A percentile compares a stretch with the other conserved stretches of the same genome.
These are phyloP conservation scores for Coreius guichenoti DNA, from an alignment of 2,797 vertebrate species.

Conservation along the genomic window DNA sequence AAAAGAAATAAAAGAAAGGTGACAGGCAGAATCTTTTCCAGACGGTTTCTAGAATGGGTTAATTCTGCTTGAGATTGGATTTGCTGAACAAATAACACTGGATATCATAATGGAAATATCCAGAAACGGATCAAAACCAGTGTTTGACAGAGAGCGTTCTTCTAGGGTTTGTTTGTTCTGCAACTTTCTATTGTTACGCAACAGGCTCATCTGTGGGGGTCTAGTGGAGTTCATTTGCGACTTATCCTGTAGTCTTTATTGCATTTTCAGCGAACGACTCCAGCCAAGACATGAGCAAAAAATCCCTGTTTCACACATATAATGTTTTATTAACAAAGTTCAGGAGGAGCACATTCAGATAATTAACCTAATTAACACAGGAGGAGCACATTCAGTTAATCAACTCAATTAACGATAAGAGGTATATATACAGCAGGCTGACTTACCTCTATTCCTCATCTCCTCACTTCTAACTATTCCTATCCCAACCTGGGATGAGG, in stretches of 20 bases:
- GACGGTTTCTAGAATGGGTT: neutral
- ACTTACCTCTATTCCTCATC: no score
- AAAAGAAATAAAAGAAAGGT: neutral
- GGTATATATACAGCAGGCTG: no score
- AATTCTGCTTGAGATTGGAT: neutral
- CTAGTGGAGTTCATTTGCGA: neutral
- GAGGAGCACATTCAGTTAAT: no score
- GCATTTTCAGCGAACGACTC: neutral
- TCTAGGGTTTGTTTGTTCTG: constrained; percentile 36
- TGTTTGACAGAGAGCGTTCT: neutral
- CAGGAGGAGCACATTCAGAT: no score
- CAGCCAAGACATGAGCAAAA: constrained; percentile 6
- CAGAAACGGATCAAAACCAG: neutral
- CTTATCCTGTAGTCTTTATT: neutral
- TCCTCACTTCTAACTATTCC: no score
- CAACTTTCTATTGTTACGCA: constrained; percentile 40
- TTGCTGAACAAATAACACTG: neutral
- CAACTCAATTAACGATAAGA: no score
- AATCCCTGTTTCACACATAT: neutral
- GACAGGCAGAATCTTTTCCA: constrained; percentile 1
- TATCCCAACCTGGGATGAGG: no score
- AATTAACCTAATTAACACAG: no score
- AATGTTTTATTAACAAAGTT: no score
- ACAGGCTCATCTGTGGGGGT: constrained; percentile 50
- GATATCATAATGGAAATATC: constrained; percentile 34